These are phyloP conservation scores for Xyrichtys novacula DNA, from an alignment of 2,797 vertebrate species.

Conservation along the genomic window DNA sequence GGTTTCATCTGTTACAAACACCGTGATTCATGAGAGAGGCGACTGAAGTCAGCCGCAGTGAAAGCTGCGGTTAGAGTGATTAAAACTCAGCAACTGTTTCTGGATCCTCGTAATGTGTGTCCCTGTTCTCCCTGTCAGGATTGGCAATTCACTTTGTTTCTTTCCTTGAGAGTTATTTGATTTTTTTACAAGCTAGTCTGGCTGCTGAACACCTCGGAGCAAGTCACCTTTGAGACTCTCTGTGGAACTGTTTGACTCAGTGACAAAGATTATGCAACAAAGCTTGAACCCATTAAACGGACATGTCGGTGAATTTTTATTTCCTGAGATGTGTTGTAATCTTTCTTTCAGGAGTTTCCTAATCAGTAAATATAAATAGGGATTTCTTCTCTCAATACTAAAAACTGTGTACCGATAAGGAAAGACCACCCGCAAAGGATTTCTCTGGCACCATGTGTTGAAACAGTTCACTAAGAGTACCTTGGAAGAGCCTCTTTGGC, in stretches of 20 bases:
- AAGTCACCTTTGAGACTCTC: slow-evolving; percentile 12
- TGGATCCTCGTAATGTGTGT: slow-evolving; percentile 9
- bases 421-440: too few relatives aligned
- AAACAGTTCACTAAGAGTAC: too few relatives aligned
- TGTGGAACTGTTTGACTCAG: not conserved
- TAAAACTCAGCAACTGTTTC: slow-evolving; percentile 20
- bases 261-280: too few relatives aligned
- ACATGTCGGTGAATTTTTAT: too few relatives aligned
- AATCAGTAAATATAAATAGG: too few relatives aligned
- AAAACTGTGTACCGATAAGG: too few relatives aligned
- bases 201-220: slow-evolving; percentile 42
- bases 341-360: too few relatives aligned
- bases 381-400: too few relatives aligned
- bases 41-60: slow-evolving; percentile 7
- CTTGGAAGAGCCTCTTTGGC: too few relatives aligned
- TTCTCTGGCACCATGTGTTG: too few relatives aligned
- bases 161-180: slow-evolving; percentile 3
- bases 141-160: not conserved
- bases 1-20: not conserved
- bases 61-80: slow-evolving; percentile 15
- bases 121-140: not conserved
- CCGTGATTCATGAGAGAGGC: slow-evolving; percentile 20
- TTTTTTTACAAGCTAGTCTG: slow-evolving; percentile 2
- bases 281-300: too few relatives aligned
- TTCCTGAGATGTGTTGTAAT: too few relatives aligned